Percentiles rank a stretch among this genome's conserved stretches.
These are phyloP conservation scores for Tamias sibiricus DNA, from an alignment of 2,113 vertebrate species.

Conservation along the genomic window DNA sequence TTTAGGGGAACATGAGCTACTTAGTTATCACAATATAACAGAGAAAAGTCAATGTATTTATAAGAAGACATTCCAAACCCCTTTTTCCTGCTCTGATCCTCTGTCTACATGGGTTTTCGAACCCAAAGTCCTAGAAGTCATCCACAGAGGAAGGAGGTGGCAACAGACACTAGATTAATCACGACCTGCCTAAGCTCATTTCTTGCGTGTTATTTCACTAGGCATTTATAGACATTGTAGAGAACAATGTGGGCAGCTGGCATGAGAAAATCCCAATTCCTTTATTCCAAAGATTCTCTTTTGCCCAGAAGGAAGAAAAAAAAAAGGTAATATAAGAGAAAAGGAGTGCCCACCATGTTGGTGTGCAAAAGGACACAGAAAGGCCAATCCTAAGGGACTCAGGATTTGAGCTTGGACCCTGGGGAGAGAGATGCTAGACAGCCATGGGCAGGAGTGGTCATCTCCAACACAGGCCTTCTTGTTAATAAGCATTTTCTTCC, in stretches of 20 bases:
- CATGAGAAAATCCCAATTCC: no score
- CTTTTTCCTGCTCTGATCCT: neutral
- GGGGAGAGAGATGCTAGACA: no score
- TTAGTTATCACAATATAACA: neutral
- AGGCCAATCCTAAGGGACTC: rapidly evolving
- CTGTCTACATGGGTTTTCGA: neutral
- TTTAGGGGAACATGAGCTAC: neutral
- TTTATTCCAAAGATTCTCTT: neutral
- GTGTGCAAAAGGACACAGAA: neutral
- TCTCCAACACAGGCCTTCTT: neutral
- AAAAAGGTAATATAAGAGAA: neutral
- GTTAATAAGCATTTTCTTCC: neutral
- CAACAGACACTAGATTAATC: neutral
- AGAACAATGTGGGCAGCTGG: rapidly evolving
- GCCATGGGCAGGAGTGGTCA: rapidly evolving
- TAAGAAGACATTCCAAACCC: neutral
- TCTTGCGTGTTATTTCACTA: neutral
- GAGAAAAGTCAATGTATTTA: neutral
- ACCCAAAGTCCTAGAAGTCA: neutral
- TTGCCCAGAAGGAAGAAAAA: neutral
- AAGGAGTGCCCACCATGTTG: rapidly evolving
- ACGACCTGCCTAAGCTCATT: neutral
- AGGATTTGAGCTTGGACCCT: neutral
- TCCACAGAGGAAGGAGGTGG: neutral
- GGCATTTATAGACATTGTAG: neutral